Conservation (phyloP, 2,113 vertebrate species). For the Poecile atricapillus region DNA sequence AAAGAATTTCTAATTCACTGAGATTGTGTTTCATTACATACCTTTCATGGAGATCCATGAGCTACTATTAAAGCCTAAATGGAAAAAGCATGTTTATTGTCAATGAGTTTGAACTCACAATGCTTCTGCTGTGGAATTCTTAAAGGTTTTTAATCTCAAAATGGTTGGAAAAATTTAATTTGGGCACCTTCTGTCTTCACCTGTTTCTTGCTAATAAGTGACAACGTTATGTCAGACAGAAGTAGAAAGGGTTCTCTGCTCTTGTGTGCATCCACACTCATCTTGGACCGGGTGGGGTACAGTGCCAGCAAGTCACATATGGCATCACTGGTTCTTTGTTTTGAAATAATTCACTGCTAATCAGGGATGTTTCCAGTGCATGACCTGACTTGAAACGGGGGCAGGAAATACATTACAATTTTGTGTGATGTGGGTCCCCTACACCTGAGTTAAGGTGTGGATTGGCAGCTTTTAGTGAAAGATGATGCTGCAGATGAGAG, state of each 20-base stretch:
- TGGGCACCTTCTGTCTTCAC: background rate
- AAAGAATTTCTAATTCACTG: background rate
- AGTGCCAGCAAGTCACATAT: background rate
- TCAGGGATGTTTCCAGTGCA: rapidly evolving
- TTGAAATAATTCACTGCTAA: background rate
- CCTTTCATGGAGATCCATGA: background rate
- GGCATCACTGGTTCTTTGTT: background rate
- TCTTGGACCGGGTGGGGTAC: rapidly evolving
- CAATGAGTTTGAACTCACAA: background rate
- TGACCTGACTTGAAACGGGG: background rate
- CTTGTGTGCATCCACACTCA: background rate
- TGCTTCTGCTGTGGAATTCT: background rate
- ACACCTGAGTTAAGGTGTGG: background rate
- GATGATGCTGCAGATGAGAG: background rate
- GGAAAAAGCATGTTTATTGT: background rate
- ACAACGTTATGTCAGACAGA: rapidly evolving
- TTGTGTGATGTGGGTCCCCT: background rate
- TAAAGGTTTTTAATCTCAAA: background rate
- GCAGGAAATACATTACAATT: background rate
- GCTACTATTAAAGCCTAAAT: background rate
- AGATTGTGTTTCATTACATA: background rate
- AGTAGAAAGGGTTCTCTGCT: background rate
- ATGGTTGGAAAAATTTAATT: background rate
- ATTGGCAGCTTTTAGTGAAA: background rate
- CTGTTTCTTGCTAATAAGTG: rapidly evolving